phyloP scores from a whole-genome alignment of 2,888 invertebrate genomes.

The Pasiphila rectangulata region DNA sequence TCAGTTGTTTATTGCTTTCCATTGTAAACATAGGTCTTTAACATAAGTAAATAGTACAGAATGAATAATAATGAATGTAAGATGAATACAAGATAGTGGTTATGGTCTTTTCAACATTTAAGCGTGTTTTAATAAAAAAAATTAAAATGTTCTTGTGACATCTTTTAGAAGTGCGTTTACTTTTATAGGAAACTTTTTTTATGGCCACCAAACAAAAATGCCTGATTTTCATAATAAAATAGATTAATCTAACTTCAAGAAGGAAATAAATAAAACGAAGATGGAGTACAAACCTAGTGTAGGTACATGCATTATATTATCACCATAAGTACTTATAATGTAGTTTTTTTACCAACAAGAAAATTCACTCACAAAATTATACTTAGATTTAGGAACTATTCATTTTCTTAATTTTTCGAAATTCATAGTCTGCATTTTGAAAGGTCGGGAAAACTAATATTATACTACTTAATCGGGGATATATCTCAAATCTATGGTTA shows the following conservation, averaged over 20 bases:
- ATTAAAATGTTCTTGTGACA: no score
- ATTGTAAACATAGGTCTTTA: no score
- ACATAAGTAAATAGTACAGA: no score
- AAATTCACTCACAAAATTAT: background rate
- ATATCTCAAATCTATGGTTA: background rate
- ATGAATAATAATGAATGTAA: no score
- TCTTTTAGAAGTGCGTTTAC: no score
- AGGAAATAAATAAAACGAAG: constrained; percentile 18
- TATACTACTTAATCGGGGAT: no score
- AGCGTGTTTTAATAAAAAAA: no score
- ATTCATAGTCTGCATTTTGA: background rate
- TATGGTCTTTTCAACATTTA: no score
- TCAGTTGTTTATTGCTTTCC: background rate
- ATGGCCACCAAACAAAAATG: background rate
- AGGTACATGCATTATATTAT: constrained; percentile 8
- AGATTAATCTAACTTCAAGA: background rate
- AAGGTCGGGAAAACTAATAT: no score
- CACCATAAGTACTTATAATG: background rate
- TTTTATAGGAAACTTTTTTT: background rate
- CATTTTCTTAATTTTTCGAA: background rate
- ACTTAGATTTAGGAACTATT: background rate
- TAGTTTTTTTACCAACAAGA: background rate
- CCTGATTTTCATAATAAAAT: background rate
- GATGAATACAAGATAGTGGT: no score
- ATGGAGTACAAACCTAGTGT: constrained; percentile 11